Evolutionary conservation across 2,888 invertebrate species (phyloP).

Genomic region (Lepidochrysops patricia): DNA sequence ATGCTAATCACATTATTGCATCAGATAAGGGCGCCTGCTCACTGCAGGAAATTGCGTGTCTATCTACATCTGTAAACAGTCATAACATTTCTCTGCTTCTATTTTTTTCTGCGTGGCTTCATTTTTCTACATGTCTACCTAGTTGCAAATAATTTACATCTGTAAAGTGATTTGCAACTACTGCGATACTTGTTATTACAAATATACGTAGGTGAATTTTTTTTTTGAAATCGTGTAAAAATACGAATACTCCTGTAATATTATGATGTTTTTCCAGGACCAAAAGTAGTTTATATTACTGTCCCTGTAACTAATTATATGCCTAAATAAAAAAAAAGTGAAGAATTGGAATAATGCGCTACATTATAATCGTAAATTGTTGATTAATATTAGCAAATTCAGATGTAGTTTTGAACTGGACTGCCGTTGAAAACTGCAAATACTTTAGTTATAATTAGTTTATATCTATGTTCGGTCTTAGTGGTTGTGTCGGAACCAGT

Average conservation of each 20-base stretch:
- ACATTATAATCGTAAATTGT: too few relatives aligned
- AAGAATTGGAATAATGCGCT: too few relatives aligned
- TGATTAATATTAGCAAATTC: too few relatives aligned
- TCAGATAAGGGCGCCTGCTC: constrained; percentile 5
- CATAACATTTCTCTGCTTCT: background rate
- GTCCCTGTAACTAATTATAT: too few relatives aligned
- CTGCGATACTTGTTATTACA: too few relatives aligned
- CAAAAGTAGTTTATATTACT: too few relatives aligned
- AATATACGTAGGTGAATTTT: too few relatives aligned
- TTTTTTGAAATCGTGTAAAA: too few relatives aligned
- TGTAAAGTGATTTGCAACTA: background rate
- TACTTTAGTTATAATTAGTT: background rate
- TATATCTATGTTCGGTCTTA: background rate
- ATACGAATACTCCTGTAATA: too few relatives aligned
- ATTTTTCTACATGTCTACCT: background rate
- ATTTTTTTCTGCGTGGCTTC: background rate
- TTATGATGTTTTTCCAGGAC: too few relatives aligned
- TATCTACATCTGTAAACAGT: background rate
- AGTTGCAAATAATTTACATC: background rate
- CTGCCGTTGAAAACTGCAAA: background rate
- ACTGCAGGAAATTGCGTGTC: constrained; percentile 8
- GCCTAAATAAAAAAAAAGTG: too few relatives aligned
- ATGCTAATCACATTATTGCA: constrained; percentile 9
- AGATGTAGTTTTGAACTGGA: too few relatives aligned
- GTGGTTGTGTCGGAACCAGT: background rate